A percentile compares a stretch with the other conserved stretches of the same genome.
phyloP scores from a whole-genome alignment of 2,113 vertebrate genomes.

The Myrmophylax atrothorax region DNA sequence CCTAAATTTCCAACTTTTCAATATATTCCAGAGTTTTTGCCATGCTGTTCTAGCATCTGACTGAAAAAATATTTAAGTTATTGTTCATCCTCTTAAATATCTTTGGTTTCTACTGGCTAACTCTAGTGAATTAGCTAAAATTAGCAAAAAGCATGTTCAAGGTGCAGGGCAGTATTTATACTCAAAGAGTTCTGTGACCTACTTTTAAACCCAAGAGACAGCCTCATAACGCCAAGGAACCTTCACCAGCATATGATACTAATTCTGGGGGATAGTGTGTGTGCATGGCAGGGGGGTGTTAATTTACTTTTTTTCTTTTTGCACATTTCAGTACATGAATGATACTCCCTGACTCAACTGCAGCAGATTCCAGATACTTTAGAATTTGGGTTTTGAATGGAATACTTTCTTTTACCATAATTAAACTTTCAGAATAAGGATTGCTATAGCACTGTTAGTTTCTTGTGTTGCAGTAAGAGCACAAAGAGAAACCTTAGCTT shows the following conservation, averaged over 20 bases:
- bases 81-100: not conserved
- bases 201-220: not conserved
- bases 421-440: not conserved
- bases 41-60: not conserved
- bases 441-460: not conserved
- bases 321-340: not conserved
- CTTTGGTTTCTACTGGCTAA: not conserved
- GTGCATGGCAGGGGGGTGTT: not conserved
- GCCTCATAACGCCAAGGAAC: not conserved
- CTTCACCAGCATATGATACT: not conserved
- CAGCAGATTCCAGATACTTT: not conserved
- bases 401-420: not conserved
- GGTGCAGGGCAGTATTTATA: not conserved
- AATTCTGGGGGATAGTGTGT: not conserved
- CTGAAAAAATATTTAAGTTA: not conserved
- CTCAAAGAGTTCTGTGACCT: not conserved
- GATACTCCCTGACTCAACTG: not conserved
- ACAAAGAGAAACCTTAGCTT: not conserved
- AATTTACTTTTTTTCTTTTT: not conserved
- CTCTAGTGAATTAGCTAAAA: not conserved
- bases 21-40: not conserved
- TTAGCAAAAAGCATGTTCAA: not conserved
- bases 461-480: not conserved
- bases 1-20: not conserved
- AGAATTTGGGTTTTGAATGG: not conserved